Conservation (phyloP, 2,797 vertebrate genomes). For the Mus spretus region DNA sequence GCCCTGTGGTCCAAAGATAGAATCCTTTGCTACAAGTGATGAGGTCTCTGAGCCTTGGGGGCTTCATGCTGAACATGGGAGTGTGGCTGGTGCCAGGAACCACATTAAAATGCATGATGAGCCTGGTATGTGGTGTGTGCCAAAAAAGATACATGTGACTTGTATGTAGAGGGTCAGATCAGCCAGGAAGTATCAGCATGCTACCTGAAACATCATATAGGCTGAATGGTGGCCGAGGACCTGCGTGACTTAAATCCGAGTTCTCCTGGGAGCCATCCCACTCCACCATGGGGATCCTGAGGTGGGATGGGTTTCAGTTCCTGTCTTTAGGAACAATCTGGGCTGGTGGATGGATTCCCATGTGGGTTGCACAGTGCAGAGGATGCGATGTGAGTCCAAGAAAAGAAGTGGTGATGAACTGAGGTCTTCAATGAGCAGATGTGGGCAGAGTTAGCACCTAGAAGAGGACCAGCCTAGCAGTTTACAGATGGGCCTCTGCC, state of each 20-base stretch:
- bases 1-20: not conserved
- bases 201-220: not conserved
- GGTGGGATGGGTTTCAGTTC: not conserved
- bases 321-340: not conserved
- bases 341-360: fast-evolving
- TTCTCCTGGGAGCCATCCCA: not conserved
- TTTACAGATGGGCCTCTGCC: not conserved
- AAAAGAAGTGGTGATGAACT: not conserved
- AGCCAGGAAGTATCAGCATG: not conserved
- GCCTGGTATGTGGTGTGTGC: not conserved
- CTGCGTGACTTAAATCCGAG: not conserved
- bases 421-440: not conserved
- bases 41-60: not conserved
- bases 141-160: not conserved
- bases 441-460: not conserved
- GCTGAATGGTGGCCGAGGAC: not conserved
- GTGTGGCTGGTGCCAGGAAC: not conserved
- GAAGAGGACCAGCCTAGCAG: not conserved
- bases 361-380: not conserved
- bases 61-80: not conserved
- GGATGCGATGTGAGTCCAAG: not conserved
- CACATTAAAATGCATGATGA: not conserved
- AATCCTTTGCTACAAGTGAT: not conserved
- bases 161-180: not conserved
- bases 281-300: not conserved